Evolutionary conservation across 2,113 vertebrate species (phyloP).

Genomic region (Falcunculus frontatus): DNA sequence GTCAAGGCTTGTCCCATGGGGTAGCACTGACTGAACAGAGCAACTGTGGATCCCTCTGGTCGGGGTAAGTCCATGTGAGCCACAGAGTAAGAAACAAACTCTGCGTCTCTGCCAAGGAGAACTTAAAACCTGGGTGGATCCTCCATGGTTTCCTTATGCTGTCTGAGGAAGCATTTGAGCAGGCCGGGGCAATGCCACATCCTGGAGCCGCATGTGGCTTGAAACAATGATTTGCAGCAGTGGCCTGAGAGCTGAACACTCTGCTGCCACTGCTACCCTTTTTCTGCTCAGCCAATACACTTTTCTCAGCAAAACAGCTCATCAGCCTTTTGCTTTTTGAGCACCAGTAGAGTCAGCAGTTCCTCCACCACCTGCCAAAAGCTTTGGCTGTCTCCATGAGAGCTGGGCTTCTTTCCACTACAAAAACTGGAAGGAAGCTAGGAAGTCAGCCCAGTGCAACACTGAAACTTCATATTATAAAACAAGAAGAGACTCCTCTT

Average conservation of each 20-base stretch:
- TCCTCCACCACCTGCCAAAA: not conserved
- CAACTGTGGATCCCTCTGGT: not conserved
- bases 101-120: not conserved
- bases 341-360: not conserved
- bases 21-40: not conserved
- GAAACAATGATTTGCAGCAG: not conserved
- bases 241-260: not conserved
- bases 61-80: not conserved
- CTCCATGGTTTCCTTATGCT: rapidly evolving
- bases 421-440: not conserved
- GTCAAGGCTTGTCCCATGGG: rapidly evolving
- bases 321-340: not conserved
- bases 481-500: not conserved
- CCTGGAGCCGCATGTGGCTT: not conserved
- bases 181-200: rapidly evolving
- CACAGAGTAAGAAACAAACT: not conserved
- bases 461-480: not conserved
- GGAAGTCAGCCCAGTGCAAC: not conserved
- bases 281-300: not conserved
- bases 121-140: not conserved
- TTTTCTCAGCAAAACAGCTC: not conserved
- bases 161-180: rapidly evolving
- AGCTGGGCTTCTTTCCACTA: not conserved
- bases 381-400: not conserved
- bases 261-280: not conserved